A percentile compares a stretch with the other conserved stretches of the same genome.
These are phyloP conservation scores for Phymorhynchus buccinoides DNA, from an alignment of 1,140 invertebrate genomes.

Conservation along the genomic window DNA sequence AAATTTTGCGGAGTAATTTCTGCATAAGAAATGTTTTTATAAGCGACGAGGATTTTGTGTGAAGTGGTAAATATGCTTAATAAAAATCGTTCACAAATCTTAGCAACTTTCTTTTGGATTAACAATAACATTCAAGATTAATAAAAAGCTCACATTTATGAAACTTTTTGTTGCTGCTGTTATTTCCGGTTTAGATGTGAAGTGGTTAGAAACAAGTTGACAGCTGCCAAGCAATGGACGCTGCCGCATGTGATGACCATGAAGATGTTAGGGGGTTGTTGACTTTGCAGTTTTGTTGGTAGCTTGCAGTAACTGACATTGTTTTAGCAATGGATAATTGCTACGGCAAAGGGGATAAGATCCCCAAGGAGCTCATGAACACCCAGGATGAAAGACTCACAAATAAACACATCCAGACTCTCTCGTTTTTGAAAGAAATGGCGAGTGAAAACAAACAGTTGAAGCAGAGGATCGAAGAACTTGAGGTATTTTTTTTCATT, in stretches of 20 bases:
- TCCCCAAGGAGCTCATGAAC: conserved; percentile 59
- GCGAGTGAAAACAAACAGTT: conserved; percentile 68
- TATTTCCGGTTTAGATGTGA: neutral
- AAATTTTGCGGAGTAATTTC: conserved; percentile 7
- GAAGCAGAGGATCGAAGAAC: conserved; percentile 61
- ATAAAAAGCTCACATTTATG: neutral
- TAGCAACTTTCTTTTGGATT: no score
- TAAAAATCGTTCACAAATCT: no score
- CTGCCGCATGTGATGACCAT: neutral
- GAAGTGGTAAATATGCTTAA: no score
- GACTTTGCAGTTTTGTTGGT: neutral
- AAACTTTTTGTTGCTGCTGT: neutral
- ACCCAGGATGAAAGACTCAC: conserved; percentile 62
- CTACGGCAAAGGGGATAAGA: conserved; percentile 51
- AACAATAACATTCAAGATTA: no score
- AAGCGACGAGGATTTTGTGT: no score
- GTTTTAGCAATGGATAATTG: conserved; percentile 59
- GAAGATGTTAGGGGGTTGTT: neutral
- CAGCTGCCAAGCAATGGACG: conserved; percentile 28
- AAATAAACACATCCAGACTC: conserved; percentile 67
- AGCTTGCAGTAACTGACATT: neutral
- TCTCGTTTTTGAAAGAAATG: conserved; percentile 69
- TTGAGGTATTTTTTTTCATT: no score
- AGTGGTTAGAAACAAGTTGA: conserved; percentile 28
- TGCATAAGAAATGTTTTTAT: no score